Evolutionary conservation across 2,797 vertebrate genomes (phyloP), one percentile per base, ranked within the genome.

Genomic region (Bufotes viridis): DNA sequence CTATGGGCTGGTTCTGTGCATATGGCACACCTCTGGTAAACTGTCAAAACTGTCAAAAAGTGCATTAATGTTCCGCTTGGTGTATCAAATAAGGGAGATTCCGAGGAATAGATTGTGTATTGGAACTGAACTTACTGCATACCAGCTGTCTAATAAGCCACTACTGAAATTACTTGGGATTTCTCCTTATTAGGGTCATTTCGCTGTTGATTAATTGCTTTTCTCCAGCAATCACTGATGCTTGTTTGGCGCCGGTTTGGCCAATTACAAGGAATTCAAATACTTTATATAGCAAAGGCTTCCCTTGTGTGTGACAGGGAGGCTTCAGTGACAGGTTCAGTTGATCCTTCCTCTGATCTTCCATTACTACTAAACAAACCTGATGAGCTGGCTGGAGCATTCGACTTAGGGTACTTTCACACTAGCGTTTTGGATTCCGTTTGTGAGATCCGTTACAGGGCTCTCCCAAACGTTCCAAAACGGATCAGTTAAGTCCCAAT

Each of bases 261-360:
- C 70, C 75, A 72, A 87, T 82, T 53, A 75, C 26, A 58, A 15
- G 69, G 15, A 74, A 82, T 76, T 55, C 13, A 76, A 61, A 18
- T 75, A 82, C 67, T 75, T 87, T 49, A 74, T 87, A 75, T 51
- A 82, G 70, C 24, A 20, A 82, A 75, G 57, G 14, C 22, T 82
- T 87, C 55, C 79, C 67, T 34, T 72, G 24, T 18, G 10, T 60
- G 65, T 81, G 78, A 87, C 78, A 81, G 55, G 70, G 20, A 86
- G 24, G 26, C 58, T 51, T 24, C 57, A 75, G 57, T 82, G 85
- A 87, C 79, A 82, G 69, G 65, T 87, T 87, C 78, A 76, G 67
- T 60, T 82, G 79, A 82, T 87, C 86, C 69, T 82, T 81, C 10
- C 78, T 69, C 17, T 81, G 78, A 81, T 87, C 85, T 55, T 82